phyloP scores from a whole-genome alignment of 2,888 invertebrate species.

The Monochamus alternatus region DNA sequence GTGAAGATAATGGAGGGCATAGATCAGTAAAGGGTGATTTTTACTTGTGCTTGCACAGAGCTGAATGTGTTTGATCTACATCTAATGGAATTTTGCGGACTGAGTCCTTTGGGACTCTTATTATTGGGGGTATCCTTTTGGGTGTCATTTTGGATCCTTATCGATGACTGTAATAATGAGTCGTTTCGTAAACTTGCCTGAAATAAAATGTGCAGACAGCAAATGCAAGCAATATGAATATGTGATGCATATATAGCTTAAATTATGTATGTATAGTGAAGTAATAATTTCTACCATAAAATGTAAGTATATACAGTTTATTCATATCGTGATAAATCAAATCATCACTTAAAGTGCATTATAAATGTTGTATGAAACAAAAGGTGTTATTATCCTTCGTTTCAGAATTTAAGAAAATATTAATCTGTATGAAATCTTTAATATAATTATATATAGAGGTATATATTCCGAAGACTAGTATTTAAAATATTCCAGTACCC shows the following conservation, averaged over 20 bases:
- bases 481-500: too few species aligned
- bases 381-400: too few species aligned
- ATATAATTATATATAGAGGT: too few species aligned
- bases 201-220: conserved; percentile 49
- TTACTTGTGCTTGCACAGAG: conserved; percentile 68
- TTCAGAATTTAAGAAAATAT: too few species aligned
- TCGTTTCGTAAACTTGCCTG: conserved; percentile 73
- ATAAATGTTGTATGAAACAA: too few species aligned
- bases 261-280: conserved; percentile 20
- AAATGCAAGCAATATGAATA: conserved; percentile 32
- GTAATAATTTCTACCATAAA: not conserved
- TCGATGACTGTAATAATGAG: conserved; percentile 76
- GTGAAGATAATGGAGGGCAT: not conserved
- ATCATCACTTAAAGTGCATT: too few species aligned
- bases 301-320: too few species aligned
- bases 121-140: conserved; percentile 82
- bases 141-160: conserved; percentile 84
- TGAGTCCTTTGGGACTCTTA: conserved; percentile 74
- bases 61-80: conserved; percentile 71
- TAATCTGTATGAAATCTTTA: too few species aligned
- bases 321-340: too few species aligned
- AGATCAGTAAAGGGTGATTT: conserved; percentile 27
- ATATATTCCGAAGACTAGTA: too few species aligned
- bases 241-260: conserved; percentile 22
- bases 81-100: conserved; percentile 82